Evolutionary conservation across 2,888 invertebrate genomes (phyloP), one percentile per base, ranked within the genome.

Genomic region (Entomobrya multifasciata): DNA sequence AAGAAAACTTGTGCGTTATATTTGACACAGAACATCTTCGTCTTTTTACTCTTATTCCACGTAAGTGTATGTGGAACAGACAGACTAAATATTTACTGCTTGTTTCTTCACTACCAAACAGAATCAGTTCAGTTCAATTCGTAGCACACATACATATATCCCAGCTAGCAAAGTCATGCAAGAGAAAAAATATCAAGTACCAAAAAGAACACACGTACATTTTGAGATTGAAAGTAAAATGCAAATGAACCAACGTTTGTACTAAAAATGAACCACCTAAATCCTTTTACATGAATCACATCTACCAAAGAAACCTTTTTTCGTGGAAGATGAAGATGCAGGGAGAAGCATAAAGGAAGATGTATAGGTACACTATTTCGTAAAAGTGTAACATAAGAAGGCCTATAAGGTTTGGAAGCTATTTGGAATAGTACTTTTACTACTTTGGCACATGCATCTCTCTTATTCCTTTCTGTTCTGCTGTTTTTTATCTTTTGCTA

Each of bases 201-300:
- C 83, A 84, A 76, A 57, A 78, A 78, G 76, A 36, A 76, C n/a
- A n/a, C 83, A 83, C 77, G 77, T 67, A 83, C 60, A 20, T 25
- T 15, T 36, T 36, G 36, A 36, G 36, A 36, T 36, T 47, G 36
- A 70, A 79, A 82, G 47, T 47, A 30, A 85, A 77, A 85, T 85
- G 78, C 57, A 78, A 78, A 85, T 57, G 78, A 82, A 78, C 36
- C 70, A 82, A 78, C 78, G 84, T 55, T 70, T 85, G 84, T 67
- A 85, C 84, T 85, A 85, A 85, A 85, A 78, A 78, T 72, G 84
- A 85, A 78, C 84, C 84, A 85, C 84, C 84, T 85, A 74, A 83
- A 85, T 77, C n/a, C n/a, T n/a, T 78, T 85, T 78, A 85, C 84
- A 85, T 85, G 36, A 36, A 36, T 36, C 36, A 36, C 8, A 8